Evolutionary conservation across 1,140 invertebrate genomes (phyloP).

Genomic region (Chlorops oryzae): DNA sequence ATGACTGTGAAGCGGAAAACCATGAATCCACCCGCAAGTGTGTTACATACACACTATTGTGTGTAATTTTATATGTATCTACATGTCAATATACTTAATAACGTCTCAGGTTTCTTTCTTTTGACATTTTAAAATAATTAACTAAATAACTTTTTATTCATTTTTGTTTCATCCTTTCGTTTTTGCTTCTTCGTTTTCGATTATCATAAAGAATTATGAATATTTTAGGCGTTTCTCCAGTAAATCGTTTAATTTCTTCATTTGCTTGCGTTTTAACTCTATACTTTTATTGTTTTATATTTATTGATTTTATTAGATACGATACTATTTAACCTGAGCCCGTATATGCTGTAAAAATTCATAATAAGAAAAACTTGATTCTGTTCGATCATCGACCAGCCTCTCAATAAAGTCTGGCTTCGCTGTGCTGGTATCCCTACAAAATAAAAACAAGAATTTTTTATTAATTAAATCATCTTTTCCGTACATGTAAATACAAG

Average conservation of each 20-base stretch:
- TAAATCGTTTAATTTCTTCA: not conserved
- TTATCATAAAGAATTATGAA: not conserved
- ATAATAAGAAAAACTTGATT: constrained; percentile 90
- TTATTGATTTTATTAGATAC: constrained; percentile 11
- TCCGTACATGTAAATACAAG: too few species aligned
- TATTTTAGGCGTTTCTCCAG: not conserved
- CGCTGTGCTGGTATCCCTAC: constrained; percentile 82
- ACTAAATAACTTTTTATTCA: constrained; percentile 4
- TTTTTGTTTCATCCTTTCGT: constrained; percentile 7
- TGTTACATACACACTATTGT: constrained; percentile 70
- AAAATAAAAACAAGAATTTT: constrained; percentile 26
- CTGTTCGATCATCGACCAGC: constrained; percentile 89
- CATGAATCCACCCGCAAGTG: too few species aligned
- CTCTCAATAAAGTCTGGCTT: constrained; percentile 78
- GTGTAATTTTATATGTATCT: constrained; percentile 2
- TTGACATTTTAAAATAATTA: too few species aligned
- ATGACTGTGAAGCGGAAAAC: too few species aligned
- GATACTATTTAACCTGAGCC: constrained; percentile 72
- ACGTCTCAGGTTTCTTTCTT: too few species aligned
- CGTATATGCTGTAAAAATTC: constrained; percentile 97
- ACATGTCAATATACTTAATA: constrained; percentile 19
- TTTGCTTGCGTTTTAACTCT: not conserved
- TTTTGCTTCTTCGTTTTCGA: constrained; percentile 9
- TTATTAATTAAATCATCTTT: not conserved
- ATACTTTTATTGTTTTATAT: not conserved